Conservation (phyloP, 2,113 vertebrate species). For the Camelus dromedarius region DNA sequence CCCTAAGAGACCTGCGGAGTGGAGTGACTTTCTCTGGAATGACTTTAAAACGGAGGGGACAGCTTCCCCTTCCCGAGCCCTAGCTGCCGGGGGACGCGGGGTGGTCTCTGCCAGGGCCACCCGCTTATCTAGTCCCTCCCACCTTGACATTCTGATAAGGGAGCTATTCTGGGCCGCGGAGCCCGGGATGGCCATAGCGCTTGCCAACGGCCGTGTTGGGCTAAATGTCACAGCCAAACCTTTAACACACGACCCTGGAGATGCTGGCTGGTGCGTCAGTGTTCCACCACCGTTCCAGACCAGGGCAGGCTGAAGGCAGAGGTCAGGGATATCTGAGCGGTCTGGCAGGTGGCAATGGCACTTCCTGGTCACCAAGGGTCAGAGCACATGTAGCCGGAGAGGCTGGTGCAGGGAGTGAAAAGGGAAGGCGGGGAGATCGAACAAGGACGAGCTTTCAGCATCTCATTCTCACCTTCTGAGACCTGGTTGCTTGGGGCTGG, state of each 20-base stretch:
- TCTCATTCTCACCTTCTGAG: not conserved
- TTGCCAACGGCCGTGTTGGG: conserved; percentile 63
- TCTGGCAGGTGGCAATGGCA: not conserved
- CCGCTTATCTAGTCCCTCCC: conserved; percentile 50
- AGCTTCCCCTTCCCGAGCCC: not conserved
- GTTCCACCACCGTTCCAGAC: conserved; percentile 31
- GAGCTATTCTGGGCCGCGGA: conserved; percentile 75
- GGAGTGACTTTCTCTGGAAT: conserved; percentile 9
- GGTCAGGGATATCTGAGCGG: not conserved
- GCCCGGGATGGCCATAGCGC: not conserved
- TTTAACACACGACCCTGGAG: conserved; percentile 59
- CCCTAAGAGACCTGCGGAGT: not conserved
- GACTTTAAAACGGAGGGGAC: not conserved
- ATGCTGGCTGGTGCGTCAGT: not conserved
- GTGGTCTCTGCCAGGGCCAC: not conserved
- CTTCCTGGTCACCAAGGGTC: conserved; percentile 19
- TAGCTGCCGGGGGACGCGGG: not conserved
- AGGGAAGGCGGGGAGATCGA: not conserved
- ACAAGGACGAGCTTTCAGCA: not conserved
- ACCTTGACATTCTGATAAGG: conserved; percentile 81
- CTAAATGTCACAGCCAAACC: conserved; percentile 70
- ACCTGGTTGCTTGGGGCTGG: too few species aligned
- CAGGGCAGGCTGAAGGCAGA: not conserved
- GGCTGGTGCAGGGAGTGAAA: not conserved
- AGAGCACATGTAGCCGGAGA: not conserved